phyloP scores from a whole-genome alignment of 2,888 invertebrate species.

The Pinctada fucata region DNA sequence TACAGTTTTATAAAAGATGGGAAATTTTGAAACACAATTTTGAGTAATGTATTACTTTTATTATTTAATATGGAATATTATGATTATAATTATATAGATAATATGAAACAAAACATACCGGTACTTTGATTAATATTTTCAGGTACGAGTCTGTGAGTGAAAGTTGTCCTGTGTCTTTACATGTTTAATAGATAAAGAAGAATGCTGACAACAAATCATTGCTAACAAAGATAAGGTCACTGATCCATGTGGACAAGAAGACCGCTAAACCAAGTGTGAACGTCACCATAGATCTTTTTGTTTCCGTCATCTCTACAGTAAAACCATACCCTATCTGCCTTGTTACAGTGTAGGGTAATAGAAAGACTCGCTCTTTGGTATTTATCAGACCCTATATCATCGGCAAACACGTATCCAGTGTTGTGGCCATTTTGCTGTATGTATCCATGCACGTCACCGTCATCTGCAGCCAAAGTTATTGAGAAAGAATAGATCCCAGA shows the following conservation, averaged over 20 bases:
- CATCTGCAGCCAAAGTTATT: neutral
- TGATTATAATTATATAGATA: no score
- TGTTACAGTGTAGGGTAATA: neutral
- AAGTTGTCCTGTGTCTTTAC: no score
- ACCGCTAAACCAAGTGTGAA: neutral
- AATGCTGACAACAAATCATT: no score
- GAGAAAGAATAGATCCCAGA: neutral
- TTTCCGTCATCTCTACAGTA: neutral
- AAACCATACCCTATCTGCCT: neutral
- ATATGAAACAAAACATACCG: no score
- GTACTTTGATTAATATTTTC: no score
- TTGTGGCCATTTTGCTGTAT: neutral
- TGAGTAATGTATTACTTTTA: no score
- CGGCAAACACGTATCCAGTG: neutral
- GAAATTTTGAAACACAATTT: no score
- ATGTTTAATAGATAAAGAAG: no score
- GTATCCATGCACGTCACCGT: neutral
- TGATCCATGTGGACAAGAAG: neutral
- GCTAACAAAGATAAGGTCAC: neutral
- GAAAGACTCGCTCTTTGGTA: neutral
- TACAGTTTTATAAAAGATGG: no score
- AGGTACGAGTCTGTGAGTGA: no score
- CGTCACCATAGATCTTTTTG: neutral
- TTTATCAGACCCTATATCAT: neutral
- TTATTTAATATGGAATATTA: no score